phyloP scores from a whole-genome alignment of 2,888 invertebrate genomes.

The Protonemura montana region DNA sequence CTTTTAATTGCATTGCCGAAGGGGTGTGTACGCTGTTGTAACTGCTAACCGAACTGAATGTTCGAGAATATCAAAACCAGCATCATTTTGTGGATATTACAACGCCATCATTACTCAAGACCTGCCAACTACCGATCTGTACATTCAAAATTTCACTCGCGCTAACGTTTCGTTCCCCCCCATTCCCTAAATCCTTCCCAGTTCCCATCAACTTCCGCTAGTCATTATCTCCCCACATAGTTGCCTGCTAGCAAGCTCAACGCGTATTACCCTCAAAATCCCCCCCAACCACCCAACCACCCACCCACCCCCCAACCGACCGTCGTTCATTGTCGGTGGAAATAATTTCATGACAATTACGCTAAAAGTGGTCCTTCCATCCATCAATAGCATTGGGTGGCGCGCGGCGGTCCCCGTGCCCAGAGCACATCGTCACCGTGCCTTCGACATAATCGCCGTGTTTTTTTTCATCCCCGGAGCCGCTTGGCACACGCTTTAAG shows the following conservation, averaged over 20 bases:
- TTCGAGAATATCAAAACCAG: not conserved
- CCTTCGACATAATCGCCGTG: conserved; percentile 27
- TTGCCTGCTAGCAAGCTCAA: not conserved
- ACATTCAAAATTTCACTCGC: not conserved
- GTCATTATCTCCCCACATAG: not conserved
- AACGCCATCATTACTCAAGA: not conserved
- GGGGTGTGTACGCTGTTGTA: not conserved
- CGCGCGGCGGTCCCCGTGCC: not conserved
- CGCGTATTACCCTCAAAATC: not conserved
- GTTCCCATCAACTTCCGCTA: not conserved
- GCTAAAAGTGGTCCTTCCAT: conserved; percentile 1
- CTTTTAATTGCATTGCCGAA: not conserved
- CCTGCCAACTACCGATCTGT: not conserved
- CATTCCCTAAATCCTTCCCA: not conserved
- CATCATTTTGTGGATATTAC: conserved; percentile 5
- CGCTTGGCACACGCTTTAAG: conserved; percentile 14
- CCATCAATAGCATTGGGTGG: not conserved
- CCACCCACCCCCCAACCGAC: not conserved
- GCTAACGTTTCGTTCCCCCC: not conserved
- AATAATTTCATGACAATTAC: conserved; percentile 18
- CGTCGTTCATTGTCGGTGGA: not conserved
- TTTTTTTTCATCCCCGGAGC: conserved; percentile 18
- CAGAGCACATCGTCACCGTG: not conserved
- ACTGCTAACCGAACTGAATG: not conserved
- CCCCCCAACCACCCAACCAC: too few relatives aligned